Evolutionary conservation across 2,113 vertebrate species (phyloP).

Genomic region (Solea senegalensis): DNA sequence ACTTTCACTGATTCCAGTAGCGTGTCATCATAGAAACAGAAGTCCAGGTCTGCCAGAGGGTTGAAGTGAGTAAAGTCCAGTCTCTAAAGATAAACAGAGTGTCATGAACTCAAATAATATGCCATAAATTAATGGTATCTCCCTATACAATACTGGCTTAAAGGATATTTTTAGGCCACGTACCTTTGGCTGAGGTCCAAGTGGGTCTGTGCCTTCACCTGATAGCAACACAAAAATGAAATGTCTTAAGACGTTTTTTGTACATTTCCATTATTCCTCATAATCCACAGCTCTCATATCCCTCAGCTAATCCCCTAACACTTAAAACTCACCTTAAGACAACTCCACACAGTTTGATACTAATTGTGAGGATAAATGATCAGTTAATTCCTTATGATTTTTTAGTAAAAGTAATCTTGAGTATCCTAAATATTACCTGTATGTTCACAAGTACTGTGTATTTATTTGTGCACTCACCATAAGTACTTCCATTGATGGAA

Average conservation of each 20-base stretch:
- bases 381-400: no score
- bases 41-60: slow-evolving; percentile 85
- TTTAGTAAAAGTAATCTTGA: no score
- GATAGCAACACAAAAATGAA: slow-evolving; percentile 18
- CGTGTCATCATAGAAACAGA: slow-evolving; percentile 89
- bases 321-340: not conserved
- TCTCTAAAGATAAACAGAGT: slow-evolving; percentile 63
- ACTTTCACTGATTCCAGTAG: slow-evolving; percentile 88
- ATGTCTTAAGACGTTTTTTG: not conserved
- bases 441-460: not conserved
- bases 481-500: slow-evolving; percentile 87
- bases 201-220: slow-evolving; percentile 86
- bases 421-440: not conserved
- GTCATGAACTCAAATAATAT: not conserved
- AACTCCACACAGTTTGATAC: not conserved
- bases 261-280: no score
- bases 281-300: no score
- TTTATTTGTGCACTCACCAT: slow-evolving; percentile 74
- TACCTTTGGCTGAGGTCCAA: slow-evolving; percentile 85
- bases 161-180: slow-evolving; percentile 2
- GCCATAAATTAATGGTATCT: not conserved
- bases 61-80: slow-evolving; percentile 91
- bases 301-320: no score
- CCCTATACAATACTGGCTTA: not conserved
- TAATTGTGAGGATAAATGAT: not conserved